These are phyloP conservation scores for Drosophila albomicans DNA, from an alignment of 1,140 invertebrate species.

Conservation along the genomic window DNA sequence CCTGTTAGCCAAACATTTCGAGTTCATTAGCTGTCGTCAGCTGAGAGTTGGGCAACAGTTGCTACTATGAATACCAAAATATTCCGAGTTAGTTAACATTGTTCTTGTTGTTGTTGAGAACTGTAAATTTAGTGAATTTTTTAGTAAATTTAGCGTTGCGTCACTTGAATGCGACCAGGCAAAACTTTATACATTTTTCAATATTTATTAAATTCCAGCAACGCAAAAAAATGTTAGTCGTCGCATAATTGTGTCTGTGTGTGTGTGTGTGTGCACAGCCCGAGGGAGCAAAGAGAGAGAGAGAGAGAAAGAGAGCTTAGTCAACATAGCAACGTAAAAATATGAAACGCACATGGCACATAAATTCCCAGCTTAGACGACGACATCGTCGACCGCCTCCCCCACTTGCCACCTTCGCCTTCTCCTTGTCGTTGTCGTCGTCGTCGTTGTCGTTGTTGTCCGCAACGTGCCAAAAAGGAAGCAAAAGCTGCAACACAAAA, in stretches of 20 bases:
- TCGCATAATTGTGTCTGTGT: conserved; percentile 11
- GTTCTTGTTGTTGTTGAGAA: conserved; percentile 3
- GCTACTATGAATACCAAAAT: background rate
- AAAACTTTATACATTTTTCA: conserved; percentile 40
- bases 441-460: conserved; percentile 13
- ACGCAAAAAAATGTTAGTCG: conserved; percentile 8
- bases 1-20: background rate
- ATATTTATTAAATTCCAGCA: conserved; percentile 59
- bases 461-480: conserved; percentile 49
- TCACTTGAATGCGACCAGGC: conserved; percentile 9
- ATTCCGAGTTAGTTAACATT: conserved; percentile 10
- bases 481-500: conserved; percentile 45
- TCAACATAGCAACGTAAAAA: conserved; percentile 72
- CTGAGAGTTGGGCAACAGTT: background rate
- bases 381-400: conserved; percentile 16
- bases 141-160: conserved; percentile 16
- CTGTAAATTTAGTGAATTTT: conserved; percentile 20
- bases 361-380: conserved; percentile 76
- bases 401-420: background rate
- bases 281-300: conserved; percentile 20
- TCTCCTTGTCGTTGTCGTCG: background rate
- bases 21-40: conserved; percentile 4
- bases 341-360: conserved; percentile 75
- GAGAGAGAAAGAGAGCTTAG: conserved; percentile 44
- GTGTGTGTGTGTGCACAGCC: conserved; percentile 19